phyloP scores from a whole-genome alignment of 2,888 invertebrate species.

The Leucophora obtusa region DNA sequence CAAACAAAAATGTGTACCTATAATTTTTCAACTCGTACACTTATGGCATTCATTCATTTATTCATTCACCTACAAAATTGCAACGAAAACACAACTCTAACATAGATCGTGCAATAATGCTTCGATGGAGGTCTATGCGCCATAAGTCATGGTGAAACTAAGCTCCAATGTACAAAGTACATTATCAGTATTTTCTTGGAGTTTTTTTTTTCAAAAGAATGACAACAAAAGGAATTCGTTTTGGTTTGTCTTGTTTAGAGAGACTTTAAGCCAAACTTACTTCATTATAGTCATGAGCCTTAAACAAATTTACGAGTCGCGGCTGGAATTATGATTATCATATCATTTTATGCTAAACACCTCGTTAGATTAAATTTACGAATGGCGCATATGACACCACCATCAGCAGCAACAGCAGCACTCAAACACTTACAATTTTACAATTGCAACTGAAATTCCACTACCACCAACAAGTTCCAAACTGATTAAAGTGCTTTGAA shows the following conservation, averaged over 20 bases:
- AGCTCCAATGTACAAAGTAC: conserved; percentile 53
- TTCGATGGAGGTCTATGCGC: conserved; percentile 65
- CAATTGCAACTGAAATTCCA: conserved; percentile 33
- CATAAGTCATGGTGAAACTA: conserved; percentile 46
- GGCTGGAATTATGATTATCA: conserved; percentile 72
- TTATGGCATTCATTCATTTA: conserved; percentile 42
- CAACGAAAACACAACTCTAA: conserved; percentile 45
- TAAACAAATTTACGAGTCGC: conserved; percentile 71
- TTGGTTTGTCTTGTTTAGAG: conserved; percentile 15
- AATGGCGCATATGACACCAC: conserved; percentile 62
- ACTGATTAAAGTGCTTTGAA: not conserved
- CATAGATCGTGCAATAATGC: conserved; percentile 66
- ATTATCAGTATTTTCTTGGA: conserved; percentile 46
- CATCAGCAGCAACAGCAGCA: conserved; percentile 26
- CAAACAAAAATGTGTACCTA: conserved; percentile 58
- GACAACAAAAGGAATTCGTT: conserved; percentile 60
- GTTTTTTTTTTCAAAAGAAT: conserved; percentile 44
- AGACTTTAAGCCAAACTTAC: conserved; percentile 57
- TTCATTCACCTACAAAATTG: conserved; percentile 16
- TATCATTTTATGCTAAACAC: conserved; percentile 73
- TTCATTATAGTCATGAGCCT: conserved; percentile 66
- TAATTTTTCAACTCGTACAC: conserved; percentile 54
- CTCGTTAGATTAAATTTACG: conserved; percentile 69
- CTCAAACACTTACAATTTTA: conserved; percentile 18
- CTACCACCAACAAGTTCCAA: not conserved